Evolutionary conservation across 2,888 invertebrate species (phyloP).

Genomic region (Hemistola chrysoprasaria): DNA sequence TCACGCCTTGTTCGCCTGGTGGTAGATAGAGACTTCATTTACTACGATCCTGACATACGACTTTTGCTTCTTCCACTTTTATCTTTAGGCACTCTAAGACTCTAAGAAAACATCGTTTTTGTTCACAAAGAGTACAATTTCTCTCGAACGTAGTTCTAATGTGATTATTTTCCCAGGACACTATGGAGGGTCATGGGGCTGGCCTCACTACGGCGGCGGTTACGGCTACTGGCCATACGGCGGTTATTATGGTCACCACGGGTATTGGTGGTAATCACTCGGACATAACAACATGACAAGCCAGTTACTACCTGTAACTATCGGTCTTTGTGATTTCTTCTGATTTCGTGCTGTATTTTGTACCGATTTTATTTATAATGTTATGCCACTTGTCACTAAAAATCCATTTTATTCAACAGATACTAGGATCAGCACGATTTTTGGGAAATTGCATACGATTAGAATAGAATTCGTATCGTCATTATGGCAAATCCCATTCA

Average conservation of each 20-base stretch:
- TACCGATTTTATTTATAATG: slow-evolving; percentile 15
- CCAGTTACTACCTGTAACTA: not conserved
- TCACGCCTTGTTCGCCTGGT: too few relatives aligned
- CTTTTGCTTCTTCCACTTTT: too few relatives aligned
- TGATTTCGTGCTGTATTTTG: slow-evolving; percentile 16
- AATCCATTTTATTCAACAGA: not conserved
- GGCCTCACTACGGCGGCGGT: slow-evolving; percentile 33
- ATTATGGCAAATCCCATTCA: too few relatives aligned
- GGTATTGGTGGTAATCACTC: slow-evolving; percentile 43
- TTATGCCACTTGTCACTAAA: not conserved
- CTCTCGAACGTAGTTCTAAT: slow-evolving; percentile 13
- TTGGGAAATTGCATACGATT: too few relatives aligned
- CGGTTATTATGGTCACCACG: slow-evolving; percentile 34
- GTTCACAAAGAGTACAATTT: too few relatives aligned
- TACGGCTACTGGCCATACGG: slow-evolving; percentile 41
- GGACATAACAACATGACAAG: not conserved
- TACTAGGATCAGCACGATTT: too few relatives aligned
- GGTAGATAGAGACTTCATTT: too few relatives aligned
- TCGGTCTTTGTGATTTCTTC: slow-evolving; percentile 19
- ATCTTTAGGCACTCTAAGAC: too few relatives aligned
- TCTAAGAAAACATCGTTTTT: too few relatives aligned
- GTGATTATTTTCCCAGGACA: slow-evolving; percentile 13
- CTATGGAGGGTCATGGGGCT: slow-evolving; percentile 31
- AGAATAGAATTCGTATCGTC: too few relatives aligned
- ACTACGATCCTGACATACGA: too few relatives aligned